Conservation (phyloP, 2,113 vertebrate genomes). For the Prolemur simus region DNA sequence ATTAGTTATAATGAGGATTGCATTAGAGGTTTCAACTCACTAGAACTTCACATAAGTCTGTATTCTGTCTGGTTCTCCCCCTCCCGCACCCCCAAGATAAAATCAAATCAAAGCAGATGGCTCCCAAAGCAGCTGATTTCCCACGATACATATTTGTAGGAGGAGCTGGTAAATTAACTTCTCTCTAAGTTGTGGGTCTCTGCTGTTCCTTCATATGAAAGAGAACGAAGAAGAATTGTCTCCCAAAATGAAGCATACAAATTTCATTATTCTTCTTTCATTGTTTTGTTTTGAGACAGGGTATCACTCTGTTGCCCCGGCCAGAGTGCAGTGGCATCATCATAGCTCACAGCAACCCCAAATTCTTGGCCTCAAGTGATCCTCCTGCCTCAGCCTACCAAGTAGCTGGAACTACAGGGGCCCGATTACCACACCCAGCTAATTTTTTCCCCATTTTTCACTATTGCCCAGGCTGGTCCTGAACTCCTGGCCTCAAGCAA, state of each 20-base stretch:
- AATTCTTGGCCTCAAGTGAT: too few relatives aligned
- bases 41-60: neutral
- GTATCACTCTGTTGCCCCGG: too few relatives aligned
- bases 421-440: too few relatives aligned
- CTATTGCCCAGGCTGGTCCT: too few relatives aligned
- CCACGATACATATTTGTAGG: neutral
- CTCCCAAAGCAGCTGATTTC: neutral
- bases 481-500: too few relatives aligned
- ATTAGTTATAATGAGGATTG: neutral
- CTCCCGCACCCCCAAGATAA: neutral
- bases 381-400: too few relatives aligned
- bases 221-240: conserved; percentile 13
- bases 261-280: neutral
- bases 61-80: neutral
- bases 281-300: neutral
- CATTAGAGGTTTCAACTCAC: neutral
- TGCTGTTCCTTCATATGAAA: neutral
- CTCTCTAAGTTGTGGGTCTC: neutral
- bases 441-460: too few relatives aligned
- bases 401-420: too few relatives aligned
- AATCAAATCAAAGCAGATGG: neutral
- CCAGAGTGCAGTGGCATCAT: too few relatives aligned
- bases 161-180: neutral
- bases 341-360: too few relatives aligned
- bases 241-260: conserved; percentile 3